These are phyloP conservation scores for Microtus montanus DNA, from an alignment of 2,113 vertebrate genomes.

Conservation along the genomic window DNA sequence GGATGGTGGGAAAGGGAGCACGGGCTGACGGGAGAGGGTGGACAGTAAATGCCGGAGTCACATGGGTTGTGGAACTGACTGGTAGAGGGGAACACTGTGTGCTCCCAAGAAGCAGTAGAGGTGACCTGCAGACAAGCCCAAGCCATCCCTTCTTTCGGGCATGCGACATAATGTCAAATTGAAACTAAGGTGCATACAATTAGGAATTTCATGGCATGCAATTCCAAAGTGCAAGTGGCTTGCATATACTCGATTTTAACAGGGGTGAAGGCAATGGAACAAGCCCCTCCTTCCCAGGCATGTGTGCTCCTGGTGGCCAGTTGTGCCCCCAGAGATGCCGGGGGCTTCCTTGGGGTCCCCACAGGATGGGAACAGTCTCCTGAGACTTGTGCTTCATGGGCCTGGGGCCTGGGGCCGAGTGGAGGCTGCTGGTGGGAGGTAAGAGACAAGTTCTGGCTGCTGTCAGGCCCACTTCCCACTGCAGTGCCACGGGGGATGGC, in stretches of 20 bases:
- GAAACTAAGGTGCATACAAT: conserved; percentile 9
- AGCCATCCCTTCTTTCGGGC: not conserved
- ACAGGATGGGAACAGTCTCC: not conserved
- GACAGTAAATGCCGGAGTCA: not conserved
- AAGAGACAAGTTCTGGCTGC: conserved; percentile 21
- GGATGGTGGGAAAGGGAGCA: too few relatives aligned
- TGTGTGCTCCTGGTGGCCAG: conserved; percentile 2
- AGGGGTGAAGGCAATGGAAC: conserved; percentile 14
- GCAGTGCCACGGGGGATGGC: fast-evolving
- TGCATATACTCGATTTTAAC: conserved; percentile 20
- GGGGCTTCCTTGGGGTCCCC: conserved; percentile 34
- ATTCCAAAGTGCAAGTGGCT: conserved; percentile 30
- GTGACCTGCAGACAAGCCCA: not conserved
- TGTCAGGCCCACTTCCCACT: not conserved
- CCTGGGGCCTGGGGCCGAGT: not conserved
- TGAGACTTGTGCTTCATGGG: conserved; percentile 69
- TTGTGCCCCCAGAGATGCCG: not conserved
- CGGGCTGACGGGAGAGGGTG: not conserved
- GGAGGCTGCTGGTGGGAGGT: conserved; percentile 68
- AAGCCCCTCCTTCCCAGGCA: not conserved
- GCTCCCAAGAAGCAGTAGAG: not conserved
- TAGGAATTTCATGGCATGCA: conserved; percentile 44
- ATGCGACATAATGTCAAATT: not conserved
- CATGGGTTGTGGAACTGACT: not conserved
- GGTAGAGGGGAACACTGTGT: not conserved